A percentile compares a stretch with the other conserved stretches of the same genome.
These are phyloP conservation scores for Ommatoiulus sabulosus DNA, from an alignment of 2,888 invertebrate species.

Conservation along the genomic window DNA sequence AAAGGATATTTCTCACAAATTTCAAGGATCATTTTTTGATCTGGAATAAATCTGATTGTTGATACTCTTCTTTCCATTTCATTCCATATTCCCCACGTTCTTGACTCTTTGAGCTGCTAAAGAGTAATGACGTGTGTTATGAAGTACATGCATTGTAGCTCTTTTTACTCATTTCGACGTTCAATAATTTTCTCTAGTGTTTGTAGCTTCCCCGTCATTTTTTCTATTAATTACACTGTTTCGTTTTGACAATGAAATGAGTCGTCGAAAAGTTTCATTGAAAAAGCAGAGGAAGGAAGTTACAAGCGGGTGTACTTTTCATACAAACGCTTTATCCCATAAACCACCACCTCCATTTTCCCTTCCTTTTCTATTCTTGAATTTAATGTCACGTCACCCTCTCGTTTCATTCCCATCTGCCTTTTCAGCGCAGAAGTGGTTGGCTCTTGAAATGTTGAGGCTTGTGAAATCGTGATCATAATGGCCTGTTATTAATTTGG, in stretches of 20 bases:
- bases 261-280: constrained; percentile 21
- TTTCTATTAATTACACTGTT: constrained; percentile 49
- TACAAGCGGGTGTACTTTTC: constrained; percentile 37
- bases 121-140: neutral
- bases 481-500: neutral
- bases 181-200: constrained; percentile 2
- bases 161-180: neutral
- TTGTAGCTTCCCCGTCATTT: neutral
- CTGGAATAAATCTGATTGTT: neutral
- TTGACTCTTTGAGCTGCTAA: neutral
- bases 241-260: constrained; percentile 50
- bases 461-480: neutral
- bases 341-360: constrained; percentile 1
- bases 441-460: neutral
- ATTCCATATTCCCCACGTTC: neutral
- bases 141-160: neutral
- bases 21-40: no score
- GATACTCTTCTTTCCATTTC: neutral
- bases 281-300: constrained; percentile 44
- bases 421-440: neutral
- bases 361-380: constrained; percentile 8
- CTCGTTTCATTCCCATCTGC: neutral
- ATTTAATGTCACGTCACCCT: constrained; percentile 25
- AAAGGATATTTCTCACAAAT: no score
- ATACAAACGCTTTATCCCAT: constrained; percentile 26